phyloP scores from a whole-genome alignment of 2,113 vertebrate genomes.

The Protomyctophum bolini region DNA sequence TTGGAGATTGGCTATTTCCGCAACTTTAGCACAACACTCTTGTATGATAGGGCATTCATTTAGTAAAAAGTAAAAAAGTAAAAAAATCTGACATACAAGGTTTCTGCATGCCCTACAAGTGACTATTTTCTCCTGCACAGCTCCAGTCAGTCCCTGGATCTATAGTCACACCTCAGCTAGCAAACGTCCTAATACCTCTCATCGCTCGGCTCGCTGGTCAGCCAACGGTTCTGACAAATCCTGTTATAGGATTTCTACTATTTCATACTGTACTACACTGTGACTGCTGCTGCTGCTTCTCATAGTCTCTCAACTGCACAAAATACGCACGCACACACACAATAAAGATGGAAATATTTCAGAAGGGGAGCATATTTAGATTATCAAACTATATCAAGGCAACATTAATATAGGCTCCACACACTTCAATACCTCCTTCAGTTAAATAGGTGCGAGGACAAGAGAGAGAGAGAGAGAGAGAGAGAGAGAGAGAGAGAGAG shows the following conservation, averaged over 20 bases:
- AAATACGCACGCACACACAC: conserved; percentile 3
- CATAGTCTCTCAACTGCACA: conserved; percentile 39
- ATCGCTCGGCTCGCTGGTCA: conserved; percentile 55
- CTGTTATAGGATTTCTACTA: conserved; percentile 55
- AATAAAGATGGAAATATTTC: conserved; percentile 45
- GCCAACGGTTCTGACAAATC: conserved; percentile 57
- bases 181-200: conserved; percentile 58
- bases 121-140: conserved; percentile 37
- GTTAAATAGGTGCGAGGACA: conserved; percentile 45
- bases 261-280: conserved; percentile 42
- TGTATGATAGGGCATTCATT: too few species aligned
- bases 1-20: too few species aligned
- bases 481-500: conserved; percentile 4
- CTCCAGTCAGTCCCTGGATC: conserved; percentile 38
- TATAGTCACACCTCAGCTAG: conserved; percentile 55
- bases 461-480: conserved; percentile 32
- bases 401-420: conserved; percentile 54
- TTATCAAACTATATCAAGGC: conserved; percentile 70
- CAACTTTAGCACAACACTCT: too few species aligned
- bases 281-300: conserved; percentile 41
- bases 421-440: conserved; percentile 39
- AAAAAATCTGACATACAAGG: too few species aligned
- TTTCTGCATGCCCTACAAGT: too few species aligned
- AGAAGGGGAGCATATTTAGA: conserved; percentile 66
- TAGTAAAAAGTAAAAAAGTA: too few species aligned